Evolutionary conservation across 2,797 vertebrate species (phyloP), one percentile per base, ranked within the genome.

Genomic region (Brachyalestes nurse): DNA sequence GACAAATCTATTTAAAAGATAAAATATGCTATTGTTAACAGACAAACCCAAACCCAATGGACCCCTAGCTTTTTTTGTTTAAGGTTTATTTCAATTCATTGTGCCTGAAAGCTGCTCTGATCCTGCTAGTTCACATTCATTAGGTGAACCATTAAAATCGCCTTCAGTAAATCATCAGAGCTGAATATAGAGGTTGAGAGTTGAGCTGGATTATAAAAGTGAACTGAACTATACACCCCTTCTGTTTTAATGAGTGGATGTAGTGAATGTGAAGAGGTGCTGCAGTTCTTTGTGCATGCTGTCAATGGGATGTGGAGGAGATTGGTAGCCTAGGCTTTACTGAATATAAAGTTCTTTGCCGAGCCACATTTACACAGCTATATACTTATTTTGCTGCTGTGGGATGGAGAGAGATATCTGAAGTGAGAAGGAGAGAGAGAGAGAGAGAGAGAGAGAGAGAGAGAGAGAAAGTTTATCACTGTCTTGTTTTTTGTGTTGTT

Each of bases 381-480:
- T 94, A 94, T 95, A 6, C 9, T 96, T 94, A 94, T 95, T 95
- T 95, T 92, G 91, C 89, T 91, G 91, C 88, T 92, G 93, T 93
- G 71, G 84, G 83, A 73, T 84, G 8, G 28, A 51, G 69, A 53
- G 60, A 76, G 60, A 51, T 45, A 9, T 21, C n/a, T 42, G 12
- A 70, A 55, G 23, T 16, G 51, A 69, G 21, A 47, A 62, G n/a
- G 61, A 19, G 60, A 64, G 58, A 65, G 73, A 49, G 88, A 89
- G 88, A 61, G 47, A 64, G 62, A 71, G 75, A 57, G 66, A 53
- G 70, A 82, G 85, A 64, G 86, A 82, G 84, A 72, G 58, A 66
- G 69, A 51, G 88, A 90, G 45, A 71, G 49, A 95, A 95, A 96
- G 95, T 97, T 96, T 95, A 96, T 96, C 95, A 95, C 93, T 95